A percentile compares a stretch with the other conserved stretches of the same genome.
Evolutionary conservation across 2,888 invertebrate species (phyloP).

Genomic region (Agonopterix arenella): DNA sequence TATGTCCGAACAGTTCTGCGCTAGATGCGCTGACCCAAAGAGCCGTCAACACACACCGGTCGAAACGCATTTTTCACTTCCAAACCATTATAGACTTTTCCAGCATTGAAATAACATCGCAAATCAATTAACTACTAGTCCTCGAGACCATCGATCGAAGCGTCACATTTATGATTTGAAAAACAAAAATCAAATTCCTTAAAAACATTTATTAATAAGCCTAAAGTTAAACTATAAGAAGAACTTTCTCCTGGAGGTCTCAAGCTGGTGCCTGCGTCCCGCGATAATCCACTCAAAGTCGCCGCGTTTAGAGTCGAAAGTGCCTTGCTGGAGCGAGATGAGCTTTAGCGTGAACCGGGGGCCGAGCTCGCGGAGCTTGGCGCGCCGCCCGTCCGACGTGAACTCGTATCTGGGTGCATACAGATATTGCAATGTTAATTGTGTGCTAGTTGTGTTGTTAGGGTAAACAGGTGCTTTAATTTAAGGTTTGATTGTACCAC

Average conservation of each 20-base stretch:
- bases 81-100: too few relatives aligned
- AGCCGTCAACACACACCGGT: too few relatives aligned
- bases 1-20: too few relatives aligned
- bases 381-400: constrained; percentile 84
- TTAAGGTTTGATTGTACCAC: too few relatives aligned
- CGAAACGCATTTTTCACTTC: too few relatives aligned
- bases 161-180: too few relatives aligned
- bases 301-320: constrained; percentile 97
- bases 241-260: constrained; percentile 94
- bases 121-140: too few relatives aligned
- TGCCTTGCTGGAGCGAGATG: constrained; percentile 95
- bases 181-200: constrained; percentile 12
- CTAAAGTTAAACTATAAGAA: constrained; percentile 80
- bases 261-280: constrained; percentile 94
- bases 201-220: constrained; percentile 2
- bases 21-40: too few relatives aligned
- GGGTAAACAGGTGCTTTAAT: too few relatives aligned
- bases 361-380: constrained; percentile 93
- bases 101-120: too few relatives aligned
- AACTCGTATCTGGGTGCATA: constrained; percentile 86
- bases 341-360: constrained; percentile 97
- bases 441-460: too few relatives aligned
- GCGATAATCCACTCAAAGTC: constrained; percentile 97
- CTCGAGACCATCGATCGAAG: too few relatives aligned
- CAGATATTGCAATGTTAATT: background rate